Base-by-base conservation (phyloP, 35 echinoderm and acorn worm genomes). In the Apostichopus parvimensis region DNA sequence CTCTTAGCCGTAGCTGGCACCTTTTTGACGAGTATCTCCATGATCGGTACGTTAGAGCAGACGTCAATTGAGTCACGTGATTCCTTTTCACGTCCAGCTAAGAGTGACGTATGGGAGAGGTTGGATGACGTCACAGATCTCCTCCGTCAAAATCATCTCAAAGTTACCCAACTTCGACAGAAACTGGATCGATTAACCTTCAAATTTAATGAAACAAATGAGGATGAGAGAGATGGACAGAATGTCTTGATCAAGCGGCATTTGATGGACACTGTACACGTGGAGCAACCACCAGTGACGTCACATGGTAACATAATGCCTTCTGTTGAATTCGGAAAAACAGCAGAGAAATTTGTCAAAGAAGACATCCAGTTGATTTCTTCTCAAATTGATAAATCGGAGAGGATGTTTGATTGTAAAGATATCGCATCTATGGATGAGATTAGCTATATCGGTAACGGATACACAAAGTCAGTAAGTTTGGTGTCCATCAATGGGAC, bases 231-330 rank as follows among this genome's bases (percentile, higher is more conserved):
- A 54, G 64, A 88, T 15, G 9, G 15, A 9, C 86, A 88, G 54
- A 88, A 88, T 54, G 62, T 60, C 21, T 21, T 58, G 8, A 62
- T 88, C 24, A 88, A 88, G 64, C n/a, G 86, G 13, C 86, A 73
- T 23, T 15, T 88, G 86, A 68, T 88, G 60, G 86, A 88, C 52
- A 73, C 86, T 61, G 18, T 88, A 65, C 86, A 72, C 57, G 6
- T 68, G 57, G 62, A 66, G 9, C 21, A 72, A 88, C 58, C 53
- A 15, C 15, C 14, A 73, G 14, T 45, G 62, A 72, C 64, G 57
- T n/a, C 86, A 60, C n/a, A 7, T 6, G 24, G 12, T 14, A 52
- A 24, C 11, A 8, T 15, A 0, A 8, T 82, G 6, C 21, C 9
- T 52, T 80, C 18, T 24, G 52, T 28, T 4, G 23, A 22, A 8